Evolutionary conservation across 2,113 vertebrate species (phyloP).

Genomic region (Charina bottae): DNA sequence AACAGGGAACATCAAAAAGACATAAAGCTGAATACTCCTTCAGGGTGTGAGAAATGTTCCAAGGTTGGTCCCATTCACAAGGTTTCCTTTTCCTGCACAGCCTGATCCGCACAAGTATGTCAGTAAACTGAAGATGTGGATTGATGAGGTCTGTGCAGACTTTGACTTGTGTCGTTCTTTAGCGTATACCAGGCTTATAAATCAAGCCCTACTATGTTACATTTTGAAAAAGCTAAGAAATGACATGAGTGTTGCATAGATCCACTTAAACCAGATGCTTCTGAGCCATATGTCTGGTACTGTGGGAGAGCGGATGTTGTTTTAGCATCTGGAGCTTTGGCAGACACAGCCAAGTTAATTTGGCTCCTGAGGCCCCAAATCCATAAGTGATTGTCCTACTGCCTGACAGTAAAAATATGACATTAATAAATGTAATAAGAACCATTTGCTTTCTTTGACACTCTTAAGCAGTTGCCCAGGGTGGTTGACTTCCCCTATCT

Average conservation of each 20-base stretch:
- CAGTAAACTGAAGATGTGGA: not conserved
- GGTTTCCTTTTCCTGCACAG: not conserved
- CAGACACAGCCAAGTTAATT: not conserved
- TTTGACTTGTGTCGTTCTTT: not conserved
- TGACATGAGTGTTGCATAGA: not conserved
- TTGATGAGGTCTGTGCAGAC: not conserved
- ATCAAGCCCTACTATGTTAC: not conserved
- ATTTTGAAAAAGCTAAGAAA: not conserved
- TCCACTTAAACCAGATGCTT: not conserved
- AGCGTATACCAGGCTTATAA: not conserved
- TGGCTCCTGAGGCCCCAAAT: not conserved
- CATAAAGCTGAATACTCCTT: not conserved
- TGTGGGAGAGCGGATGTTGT: not conserved
- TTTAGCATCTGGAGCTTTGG: not conserved
- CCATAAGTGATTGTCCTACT: not conserved
- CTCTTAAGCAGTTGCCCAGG: not conserved
- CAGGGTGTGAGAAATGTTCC: not conserved
- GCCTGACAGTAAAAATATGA: not conserved
- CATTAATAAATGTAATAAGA: constrained; percentile 1
- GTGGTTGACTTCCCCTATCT: not conserved
- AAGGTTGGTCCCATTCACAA: not conserved
- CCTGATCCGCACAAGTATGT: not conserved
- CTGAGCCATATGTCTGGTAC: not conserved
- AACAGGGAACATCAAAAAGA: constrained; percentile 38
- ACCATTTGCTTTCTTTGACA: not conserved